Evolutionary conservation across 2,113 vertebrate species (phyloP).

Genomic region (Sphyrna mokarran): DNA sequence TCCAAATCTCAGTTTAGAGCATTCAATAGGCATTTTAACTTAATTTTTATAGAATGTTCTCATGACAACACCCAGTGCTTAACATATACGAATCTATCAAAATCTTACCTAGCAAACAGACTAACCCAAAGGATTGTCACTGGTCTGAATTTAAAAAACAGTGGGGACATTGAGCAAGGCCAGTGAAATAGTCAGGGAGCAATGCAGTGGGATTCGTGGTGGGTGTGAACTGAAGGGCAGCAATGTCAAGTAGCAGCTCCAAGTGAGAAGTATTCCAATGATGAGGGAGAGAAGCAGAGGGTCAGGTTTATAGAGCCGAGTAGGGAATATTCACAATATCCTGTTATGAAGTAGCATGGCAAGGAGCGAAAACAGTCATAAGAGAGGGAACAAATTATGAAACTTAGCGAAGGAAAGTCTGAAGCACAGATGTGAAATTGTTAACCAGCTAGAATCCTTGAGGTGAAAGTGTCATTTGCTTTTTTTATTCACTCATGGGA

Average conservation of each 20-base stretch:
- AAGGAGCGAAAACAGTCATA: not conserved
- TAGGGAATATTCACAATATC: not conserved
- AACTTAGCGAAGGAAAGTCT: not conserved
- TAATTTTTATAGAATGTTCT: not conserved
- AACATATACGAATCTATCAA: not conserved
- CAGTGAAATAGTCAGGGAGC: not conserved
- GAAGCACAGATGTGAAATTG: not conserved
- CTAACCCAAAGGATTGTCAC: not conserved
- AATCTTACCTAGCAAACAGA: not conserved
- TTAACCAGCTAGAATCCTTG: not conserved
- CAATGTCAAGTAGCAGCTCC: not conserved
- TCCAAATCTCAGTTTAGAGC: not conserved
- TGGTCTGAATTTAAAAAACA: not conserved
- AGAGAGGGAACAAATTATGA: not conserved
- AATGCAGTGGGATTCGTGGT: not conserved
- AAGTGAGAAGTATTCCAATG: not conserved
- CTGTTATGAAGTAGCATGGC: not conserved
- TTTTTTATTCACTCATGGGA: no score
- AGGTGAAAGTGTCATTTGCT: not conserved
- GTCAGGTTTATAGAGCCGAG: not conserved
- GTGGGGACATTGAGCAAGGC: not conserved
- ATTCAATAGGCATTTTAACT: not conserved
- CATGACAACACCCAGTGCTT: not conserved
- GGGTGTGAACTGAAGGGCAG: not conserved
- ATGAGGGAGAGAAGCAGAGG: not conserved